phyloP scores from a whole-genome alignment of 1,140 invertebrate species.

The Platyscapa corneri region DNA sequence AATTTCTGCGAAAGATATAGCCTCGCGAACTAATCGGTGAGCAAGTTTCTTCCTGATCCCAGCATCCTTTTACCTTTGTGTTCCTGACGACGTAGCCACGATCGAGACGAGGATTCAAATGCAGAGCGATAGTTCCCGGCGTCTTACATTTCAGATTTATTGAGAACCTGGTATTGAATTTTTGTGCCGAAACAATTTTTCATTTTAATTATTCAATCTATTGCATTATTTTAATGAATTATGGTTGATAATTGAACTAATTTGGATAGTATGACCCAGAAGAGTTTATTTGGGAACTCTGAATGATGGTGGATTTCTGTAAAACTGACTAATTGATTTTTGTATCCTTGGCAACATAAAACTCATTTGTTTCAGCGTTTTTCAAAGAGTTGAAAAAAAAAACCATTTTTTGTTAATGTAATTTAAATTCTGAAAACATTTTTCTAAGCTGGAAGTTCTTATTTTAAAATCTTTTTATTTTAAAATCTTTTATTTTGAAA shows the following conservation, averaged over 20 bases:
- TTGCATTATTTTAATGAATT: constrained; percentile 33
- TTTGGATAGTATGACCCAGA: constrained; percentile 27
- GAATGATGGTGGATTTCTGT: constrained; percentile 4
- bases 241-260: constrained; percentile 1
- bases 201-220: background rate
- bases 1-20: constrained; percentile 62
- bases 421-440: background rate
- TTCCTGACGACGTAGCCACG: constrained; percentile 87
- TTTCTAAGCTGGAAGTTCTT: background rate
- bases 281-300: background rate
- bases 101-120: constrained; percentile 85
- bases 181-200: constrained; percentile 24
- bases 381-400: background rate
- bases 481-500: background rate
- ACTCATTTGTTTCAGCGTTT: background rate
- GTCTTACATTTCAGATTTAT: constrained; percentile 78
- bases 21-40: constrained; percentile 68
- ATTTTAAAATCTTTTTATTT: too few relatives aligned
- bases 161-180: constrained; percentile 75
- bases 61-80: constrained; percentile 75
- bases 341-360: constrained; percentile 4
- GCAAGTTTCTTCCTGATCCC: constrained; percentile 83
- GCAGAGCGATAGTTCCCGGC: constrained; percentile 81
- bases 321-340: background rate
- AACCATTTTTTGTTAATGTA: background rate